phyloP scores from a whole-genome alignment of 1,140 invertebrate species.

The Pteromalus puparum region DNA sequence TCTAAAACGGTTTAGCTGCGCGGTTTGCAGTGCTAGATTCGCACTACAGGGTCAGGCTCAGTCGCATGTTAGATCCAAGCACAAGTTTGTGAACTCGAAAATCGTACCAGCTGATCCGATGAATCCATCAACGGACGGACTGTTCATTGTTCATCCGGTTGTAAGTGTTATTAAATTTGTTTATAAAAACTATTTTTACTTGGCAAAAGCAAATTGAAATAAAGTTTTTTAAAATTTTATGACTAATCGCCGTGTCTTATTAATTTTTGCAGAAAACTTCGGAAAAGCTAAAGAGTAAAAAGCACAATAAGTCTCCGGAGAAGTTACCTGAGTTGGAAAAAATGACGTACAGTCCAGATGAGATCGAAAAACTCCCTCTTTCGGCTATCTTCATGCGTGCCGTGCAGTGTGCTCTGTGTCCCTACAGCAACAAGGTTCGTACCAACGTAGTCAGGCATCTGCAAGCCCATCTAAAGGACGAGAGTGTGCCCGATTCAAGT shows the following conservation, averaged over 20 bases:
- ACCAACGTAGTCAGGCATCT: constrained; percentile 85
- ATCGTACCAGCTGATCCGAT: constrained; percentile 74
- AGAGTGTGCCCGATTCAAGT: constrained; percentile 78
- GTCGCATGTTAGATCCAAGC: constrained; percentile 77
- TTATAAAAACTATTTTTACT: background rate
- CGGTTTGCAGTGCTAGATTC: constrained; percentile 73
- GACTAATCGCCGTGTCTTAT: background rate
- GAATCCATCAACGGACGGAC: constrained; percentile 75
- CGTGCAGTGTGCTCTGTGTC: constrained; percentile 81
- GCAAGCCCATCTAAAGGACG: constrained; percentile 79
- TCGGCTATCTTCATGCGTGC: constrained; percentile 80
- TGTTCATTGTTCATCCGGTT: constrained; percentile 75
- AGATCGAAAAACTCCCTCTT: constrained; percentile 80
- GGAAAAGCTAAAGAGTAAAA: constrained; percentile 45
- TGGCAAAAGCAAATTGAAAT: background rate
- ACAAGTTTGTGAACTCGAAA: constrained; percentile 71
- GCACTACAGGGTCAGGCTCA: constrained; percentile 71
- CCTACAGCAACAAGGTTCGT: constrained; percentile 84
- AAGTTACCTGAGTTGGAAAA: constrained; percentile 67
- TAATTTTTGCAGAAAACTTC: constrained; percentile 34
- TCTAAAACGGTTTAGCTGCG: constrained; percentile 75
- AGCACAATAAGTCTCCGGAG: constrained; percentile 50
- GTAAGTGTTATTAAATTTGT: constrained; percentile 56
- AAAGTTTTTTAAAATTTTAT: background rate
- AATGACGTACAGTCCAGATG: constrained; percentile 76